Conservation (phyloP, 2,888 invertebrate species). For the Graphium colonna region DNA sequence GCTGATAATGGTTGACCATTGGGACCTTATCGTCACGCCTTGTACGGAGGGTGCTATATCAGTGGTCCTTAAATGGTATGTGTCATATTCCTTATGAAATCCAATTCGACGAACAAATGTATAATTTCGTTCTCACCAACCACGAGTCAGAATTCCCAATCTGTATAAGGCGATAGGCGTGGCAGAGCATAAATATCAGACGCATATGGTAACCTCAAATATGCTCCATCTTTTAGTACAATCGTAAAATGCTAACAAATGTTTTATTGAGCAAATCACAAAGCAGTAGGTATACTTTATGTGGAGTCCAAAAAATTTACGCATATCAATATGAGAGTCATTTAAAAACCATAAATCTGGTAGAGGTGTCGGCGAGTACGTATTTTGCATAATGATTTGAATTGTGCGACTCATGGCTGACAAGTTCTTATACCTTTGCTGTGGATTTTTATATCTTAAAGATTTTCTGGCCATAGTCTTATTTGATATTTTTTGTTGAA, state of each 20-base stretch:
- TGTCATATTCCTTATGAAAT: conserved; percentile 21
- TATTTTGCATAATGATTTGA: conserved; percentile 16
- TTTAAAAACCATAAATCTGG: conserved; percentile 10
- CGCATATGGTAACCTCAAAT: conserved; percentile 28
- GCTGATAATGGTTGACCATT: conserved; percentile 4
- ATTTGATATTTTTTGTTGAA: no score
- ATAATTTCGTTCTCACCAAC: conserved; percentile 14
- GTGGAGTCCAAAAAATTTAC: conserved; percentile 1
- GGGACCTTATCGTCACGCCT: conserved; percentile 5
- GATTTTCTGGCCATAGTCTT: no score
- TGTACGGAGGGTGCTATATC: conserved; percentile 18
- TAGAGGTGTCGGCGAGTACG: conserved; percentile 3
- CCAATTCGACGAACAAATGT: conserved; percentile 1
- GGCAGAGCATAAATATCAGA: conserved; percentile 16
- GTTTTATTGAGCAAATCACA: conserved; percentile 48
- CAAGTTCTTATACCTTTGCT: no score
- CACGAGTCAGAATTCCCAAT: conserved; percentile 4
- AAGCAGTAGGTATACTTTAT: conserved; percentile 31
- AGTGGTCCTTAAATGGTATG: conserved; percentile 12
- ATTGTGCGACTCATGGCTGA: neutral
- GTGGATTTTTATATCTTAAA: no score
- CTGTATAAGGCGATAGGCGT: conserved; percentile 24
- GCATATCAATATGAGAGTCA: neutral
- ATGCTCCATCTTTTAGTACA: conserved; percentile 29
- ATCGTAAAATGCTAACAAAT: conserved; percentile 42